A percentile compares a stretch with the other conserved stretches of the same genome.
These are phyloP conservation scores for Podilymbus podiceps DNA, from an alignment of 2,113 vertebrate genomes.

Conservation along the genomic window DNA sequence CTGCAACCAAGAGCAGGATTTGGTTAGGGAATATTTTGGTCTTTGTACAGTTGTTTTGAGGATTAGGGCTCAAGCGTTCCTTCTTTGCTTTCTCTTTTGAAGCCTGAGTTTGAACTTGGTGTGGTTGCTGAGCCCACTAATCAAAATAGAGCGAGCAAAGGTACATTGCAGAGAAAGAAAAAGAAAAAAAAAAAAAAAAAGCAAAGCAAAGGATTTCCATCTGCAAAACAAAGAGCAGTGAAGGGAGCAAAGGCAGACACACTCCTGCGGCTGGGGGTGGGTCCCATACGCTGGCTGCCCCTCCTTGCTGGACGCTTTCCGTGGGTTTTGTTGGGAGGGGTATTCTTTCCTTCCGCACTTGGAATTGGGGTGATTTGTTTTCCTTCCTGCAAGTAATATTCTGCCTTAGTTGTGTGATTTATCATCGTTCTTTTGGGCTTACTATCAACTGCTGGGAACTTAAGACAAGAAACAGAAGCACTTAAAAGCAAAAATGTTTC, in stretches of 20 bases:
- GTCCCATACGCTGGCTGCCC: background rate
- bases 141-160: background rate
- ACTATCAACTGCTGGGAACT: background rate
- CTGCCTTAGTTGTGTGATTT: background rate
- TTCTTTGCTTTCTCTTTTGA: background rate
- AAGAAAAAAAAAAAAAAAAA: background rate
- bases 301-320: background rate
- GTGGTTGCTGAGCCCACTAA: background rate
- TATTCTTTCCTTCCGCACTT: background rate
- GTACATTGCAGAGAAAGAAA: background rate
- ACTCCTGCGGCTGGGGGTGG: background rate
- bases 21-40: background rate
- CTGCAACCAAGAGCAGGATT: background rate
- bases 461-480: slow-evolving; percentile 14
- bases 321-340: background rate
- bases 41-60: background rate
- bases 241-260: background rate
- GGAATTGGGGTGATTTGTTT: background rate
- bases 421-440: background rate
- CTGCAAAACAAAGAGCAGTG: background rate
- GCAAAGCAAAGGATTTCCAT: background rate
- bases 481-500: slow-evolving; percentile 15
- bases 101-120: background rate
- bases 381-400: background rate
- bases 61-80: background rate